Conservation (phyloP, 2,797 vertebrate species). For the Calcarius lapponicus region DNA sequence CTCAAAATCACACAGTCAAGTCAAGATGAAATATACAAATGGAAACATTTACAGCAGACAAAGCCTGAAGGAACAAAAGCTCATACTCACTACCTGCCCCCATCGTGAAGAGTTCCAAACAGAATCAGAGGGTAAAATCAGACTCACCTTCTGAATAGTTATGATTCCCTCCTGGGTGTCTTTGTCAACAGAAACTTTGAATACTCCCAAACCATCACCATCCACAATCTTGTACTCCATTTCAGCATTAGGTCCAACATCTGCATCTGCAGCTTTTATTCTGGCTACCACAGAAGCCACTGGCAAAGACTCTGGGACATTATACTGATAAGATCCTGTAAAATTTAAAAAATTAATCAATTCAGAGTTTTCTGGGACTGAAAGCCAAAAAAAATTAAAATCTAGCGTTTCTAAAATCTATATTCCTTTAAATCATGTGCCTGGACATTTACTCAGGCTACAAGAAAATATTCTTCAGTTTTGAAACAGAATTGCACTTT, state of each 20-base stretch:
- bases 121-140: neutral
- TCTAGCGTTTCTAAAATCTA: neutral
- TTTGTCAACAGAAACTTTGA: constrained; percentile 92
- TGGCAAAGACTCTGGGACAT: constrained; percentile 88
- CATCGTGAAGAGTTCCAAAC: neutral
- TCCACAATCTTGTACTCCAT: constrained; percentile 96
- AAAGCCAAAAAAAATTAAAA: neutral
- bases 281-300: constrained; percentile 89
- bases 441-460: neutral
- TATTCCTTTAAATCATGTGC: neutral
- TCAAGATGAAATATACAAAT: neutral
- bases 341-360: constrained; percentile 60
- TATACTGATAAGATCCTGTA: constrained; percentile 91
- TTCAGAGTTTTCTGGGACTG: neutral
- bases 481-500: neutral
- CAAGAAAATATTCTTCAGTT: neutral
- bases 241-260: constrained; percentile 90
- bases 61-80: neutral
- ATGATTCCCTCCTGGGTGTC: constrained; percentile 92
- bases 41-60: neutral
- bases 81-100: neutral
- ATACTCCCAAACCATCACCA: constrained; percentile 85
- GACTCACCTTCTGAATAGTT: constrained; percentile 87
- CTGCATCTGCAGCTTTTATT: constrained; percentile 92
- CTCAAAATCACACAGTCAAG: neutral